Evolutionary conservation across 2,888 invertebrate species (phyloP).

Genomic region (Drosophila picticornis): DNA sequence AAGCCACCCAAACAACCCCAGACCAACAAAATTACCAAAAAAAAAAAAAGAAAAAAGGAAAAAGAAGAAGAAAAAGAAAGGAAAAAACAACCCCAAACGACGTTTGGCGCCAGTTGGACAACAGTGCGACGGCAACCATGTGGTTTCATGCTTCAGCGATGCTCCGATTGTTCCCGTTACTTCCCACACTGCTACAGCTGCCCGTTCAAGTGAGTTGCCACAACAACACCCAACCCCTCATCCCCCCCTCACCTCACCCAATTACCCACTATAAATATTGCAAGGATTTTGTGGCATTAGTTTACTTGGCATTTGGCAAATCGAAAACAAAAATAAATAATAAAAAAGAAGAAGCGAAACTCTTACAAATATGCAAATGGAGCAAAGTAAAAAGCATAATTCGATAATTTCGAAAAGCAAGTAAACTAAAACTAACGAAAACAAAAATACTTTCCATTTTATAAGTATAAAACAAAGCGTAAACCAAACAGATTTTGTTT

Average conservation of each 20-base stretch:
- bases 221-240: neutral
- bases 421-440: neutral
- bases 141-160: constrained; percentile 51
- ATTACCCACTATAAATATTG: neutral
- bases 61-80: neutral
- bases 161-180: constrained; percentile 40
- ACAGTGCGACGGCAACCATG: constrained; percentile 53
- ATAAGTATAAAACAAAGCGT: neutral
- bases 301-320: constrained; percentile 15
- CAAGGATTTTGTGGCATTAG: constrained; percentile 15
- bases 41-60: neutral
- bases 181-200: constrained; percentile 47
- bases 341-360: neutral
- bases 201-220: constrained; percentile 49
- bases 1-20: constrained; percentile 28
- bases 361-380: neutral
- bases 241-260: neutral
- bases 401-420: neutral
- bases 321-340: constrained; percentile 6
- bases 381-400: neutral
- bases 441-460: neutral
- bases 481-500: neutral
- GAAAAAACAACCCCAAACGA: constrained; percentile 39
- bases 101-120: constrained; percentile 61
- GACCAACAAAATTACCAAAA: constrained; percentile 12